phyloP scores from a whole-genome alignment of 2,113 vertebrate species.

The Notechis scutatus region DNA sequence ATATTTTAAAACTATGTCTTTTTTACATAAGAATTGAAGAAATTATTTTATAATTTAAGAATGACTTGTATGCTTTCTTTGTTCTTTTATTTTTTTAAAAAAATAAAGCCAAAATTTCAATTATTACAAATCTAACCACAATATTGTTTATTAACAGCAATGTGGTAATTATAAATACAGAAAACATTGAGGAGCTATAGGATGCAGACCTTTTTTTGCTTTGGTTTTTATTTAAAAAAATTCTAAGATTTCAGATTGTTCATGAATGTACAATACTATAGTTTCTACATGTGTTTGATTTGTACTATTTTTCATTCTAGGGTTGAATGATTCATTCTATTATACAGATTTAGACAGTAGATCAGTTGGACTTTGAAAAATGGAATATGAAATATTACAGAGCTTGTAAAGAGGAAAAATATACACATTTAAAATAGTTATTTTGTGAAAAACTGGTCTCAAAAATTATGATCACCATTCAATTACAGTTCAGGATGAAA shows the following conservation, averaged over 20 bases:
- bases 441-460: constrained; percentile 2
- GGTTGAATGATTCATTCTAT: too few relatives aligned
- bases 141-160: not conserved
- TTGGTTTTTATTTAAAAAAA: not conserved
- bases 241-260: not conserved
- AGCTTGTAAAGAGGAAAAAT: constrained; percentile 19
- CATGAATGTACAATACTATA: not conserved
- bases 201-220: not conserved
- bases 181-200: not conserved
- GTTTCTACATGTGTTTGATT: constrained; percentile 7
- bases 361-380: not conserved
- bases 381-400: not conserved
- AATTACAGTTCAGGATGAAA: not conserved
- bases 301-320: not conserved
- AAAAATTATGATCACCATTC: not conserved
- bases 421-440: constrained; percentile 5
- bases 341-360: not conserved
- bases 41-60: not conserved
- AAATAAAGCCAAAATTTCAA: not conserved
- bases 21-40: not conserved
- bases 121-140: not conserved
- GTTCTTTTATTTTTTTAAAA: not conserved
- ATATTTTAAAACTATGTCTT: not conserved
- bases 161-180: not conserved
- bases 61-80: not conserved